These are phyloP conservation scores for Chromis chromis DNA, from an alignment of 2,797 vertebrate genomes.

Conservation along the genomic window DNA sequence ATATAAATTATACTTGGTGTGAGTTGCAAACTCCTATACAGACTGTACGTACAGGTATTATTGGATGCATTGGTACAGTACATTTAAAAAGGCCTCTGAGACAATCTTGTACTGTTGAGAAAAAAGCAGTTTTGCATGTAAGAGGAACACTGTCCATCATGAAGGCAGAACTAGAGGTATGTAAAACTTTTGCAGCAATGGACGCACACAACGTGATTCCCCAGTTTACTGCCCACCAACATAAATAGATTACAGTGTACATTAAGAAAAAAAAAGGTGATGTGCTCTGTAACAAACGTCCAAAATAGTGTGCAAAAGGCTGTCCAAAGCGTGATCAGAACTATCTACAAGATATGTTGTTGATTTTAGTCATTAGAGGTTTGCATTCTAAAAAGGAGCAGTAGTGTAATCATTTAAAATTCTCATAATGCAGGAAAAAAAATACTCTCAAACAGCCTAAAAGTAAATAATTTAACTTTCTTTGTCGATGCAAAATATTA, in stretches of 20 bases:
- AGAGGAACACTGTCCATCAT: conserved; percentile 33
- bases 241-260: conserved; percentile 54
- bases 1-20: conserved; percentile 48
- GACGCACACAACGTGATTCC: conserved; percentile 22
- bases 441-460: conserved; percentile 32
- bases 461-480: conserved; percentile 23
- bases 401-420: conserved; percentile 43
- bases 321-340: conserved; percentile 43
- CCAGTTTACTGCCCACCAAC: conserved; percentile 43
- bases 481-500: conserved; percentile 43
- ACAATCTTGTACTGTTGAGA: conserved; percentile 54
- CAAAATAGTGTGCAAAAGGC: conserved; percentile 43
- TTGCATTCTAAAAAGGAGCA: conserved; percentile 58
- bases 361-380: conserved; percentile 21
- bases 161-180: conserved; percentile 68
- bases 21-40: conserved; percentile 42
- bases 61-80: conserved; percentile 46
- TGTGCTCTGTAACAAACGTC: conserved; percentile 42
- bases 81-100: conserved; percentile 71
- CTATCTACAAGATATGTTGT: conserved; percentile 38
- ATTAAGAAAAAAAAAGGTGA: conserved; percentile 35
- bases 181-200: conserved; percentile 56
- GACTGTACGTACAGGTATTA: conserved; percentile 43
- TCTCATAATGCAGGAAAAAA: conserved; percentile 30
- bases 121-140: conserved; percentile 53